Percentiles rank a stretch among this genome's conserved stretches.
Evolutionary conservation across 1,140 invertebrate genomes (phyloP).

Genomic region (Ostrea denselamellosa): DNA sequence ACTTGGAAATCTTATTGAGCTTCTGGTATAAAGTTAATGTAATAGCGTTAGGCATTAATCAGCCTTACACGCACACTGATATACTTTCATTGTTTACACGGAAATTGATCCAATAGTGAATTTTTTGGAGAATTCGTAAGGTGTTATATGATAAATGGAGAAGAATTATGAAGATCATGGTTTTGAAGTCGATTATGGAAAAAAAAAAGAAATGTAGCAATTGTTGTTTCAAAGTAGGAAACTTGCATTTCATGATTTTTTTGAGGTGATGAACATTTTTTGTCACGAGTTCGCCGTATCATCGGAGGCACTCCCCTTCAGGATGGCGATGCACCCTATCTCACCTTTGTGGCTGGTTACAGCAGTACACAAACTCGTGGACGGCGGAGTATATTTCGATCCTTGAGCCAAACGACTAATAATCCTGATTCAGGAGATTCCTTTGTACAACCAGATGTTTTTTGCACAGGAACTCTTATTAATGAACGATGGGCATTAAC

Average conservation of each 20-base stretch:
- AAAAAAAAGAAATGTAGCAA: too few relatives aligned
- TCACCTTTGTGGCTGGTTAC: constrained; percentile 54
- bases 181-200: too few relatives aligned
- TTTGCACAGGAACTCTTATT: constrained; percentile 91
- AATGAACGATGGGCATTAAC: constrained; percentile 89
- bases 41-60: too few relatives aligned
- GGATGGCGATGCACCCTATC: constrained; percentile 67
- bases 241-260: background rate
- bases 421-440: background rate
- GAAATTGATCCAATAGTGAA: too few relatives aligned
- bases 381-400: background rate
- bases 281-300: constrained; percentile 58
- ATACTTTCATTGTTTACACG: too few relatives aligned
- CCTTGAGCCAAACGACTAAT: background rate
- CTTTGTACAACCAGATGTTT: constrained; percentile 78
- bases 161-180: too few relatives aligned
- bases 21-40: too few relatives aligned
- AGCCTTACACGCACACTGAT: too few relatives aligned
- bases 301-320: constrained; percentile 65
- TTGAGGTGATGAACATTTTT: background rate
- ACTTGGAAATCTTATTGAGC: too few relatives aligned
- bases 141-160: too few relatives aligned
- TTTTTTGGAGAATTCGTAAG: too few relatives aligned
- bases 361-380: background rate
- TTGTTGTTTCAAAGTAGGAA: too few relatives aligned